phyloP scores from a whole-genome alignment of 30 jellyfish, hydroid and myxozoan species.

The Rhopilema esculentum region DNA sequence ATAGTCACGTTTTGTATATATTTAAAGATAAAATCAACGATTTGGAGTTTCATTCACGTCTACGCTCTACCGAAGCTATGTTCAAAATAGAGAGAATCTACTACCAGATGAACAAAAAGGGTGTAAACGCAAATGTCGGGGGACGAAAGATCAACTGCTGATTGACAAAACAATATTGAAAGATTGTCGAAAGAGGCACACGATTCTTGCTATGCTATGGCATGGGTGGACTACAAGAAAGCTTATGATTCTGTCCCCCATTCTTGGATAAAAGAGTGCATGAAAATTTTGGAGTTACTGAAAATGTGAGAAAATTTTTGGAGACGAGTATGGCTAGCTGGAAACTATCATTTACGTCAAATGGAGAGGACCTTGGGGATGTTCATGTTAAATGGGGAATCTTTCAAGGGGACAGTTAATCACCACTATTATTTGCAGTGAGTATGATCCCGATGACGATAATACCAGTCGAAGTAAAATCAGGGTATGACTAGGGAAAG shows the following conservation, averaged over 20 bases:
- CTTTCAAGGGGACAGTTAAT: conserved; percentile 35
- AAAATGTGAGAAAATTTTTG: not conserved
- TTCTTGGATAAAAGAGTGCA: conserved; percentile 14
- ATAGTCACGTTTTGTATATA: too few species aligned
- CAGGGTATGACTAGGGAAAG: conserved; percentile 14
- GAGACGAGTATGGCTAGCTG: conserved; percentile 5
- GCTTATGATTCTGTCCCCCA: conserved; percentile 45
- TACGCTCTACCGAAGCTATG: too few species aligned
- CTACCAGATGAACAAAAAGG: conserved; percentile 5
- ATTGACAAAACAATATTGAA: conserved; percentile 4
- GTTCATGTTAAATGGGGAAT: conserved; percentile 27
- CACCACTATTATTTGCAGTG: conserved; percentile 6
- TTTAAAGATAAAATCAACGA: too few species aligned
- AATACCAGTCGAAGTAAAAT: not conserved
- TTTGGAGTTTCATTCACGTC: too few species aligned
- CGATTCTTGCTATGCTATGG: conserved; percentile 11
- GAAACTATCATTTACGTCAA: not conserved
- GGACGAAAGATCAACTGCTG: conserved; percentile 10
- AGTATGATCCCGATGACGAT: conserved; percentile 29
- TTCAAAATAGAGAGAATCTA: not conserved
- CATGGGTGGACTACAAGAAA: not conserved
- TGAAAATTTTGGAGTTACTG: conserved; percentile 8
- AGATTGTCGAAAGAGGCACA: conserved; percentile 8
- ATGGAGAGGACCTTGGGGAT: conserved; percentile 9
- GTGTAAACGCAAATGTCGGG: conserved; percentile 12